Conservation (phyloP, 2,888 invertebrate species). For the Harpalus rufipes region DNA sequence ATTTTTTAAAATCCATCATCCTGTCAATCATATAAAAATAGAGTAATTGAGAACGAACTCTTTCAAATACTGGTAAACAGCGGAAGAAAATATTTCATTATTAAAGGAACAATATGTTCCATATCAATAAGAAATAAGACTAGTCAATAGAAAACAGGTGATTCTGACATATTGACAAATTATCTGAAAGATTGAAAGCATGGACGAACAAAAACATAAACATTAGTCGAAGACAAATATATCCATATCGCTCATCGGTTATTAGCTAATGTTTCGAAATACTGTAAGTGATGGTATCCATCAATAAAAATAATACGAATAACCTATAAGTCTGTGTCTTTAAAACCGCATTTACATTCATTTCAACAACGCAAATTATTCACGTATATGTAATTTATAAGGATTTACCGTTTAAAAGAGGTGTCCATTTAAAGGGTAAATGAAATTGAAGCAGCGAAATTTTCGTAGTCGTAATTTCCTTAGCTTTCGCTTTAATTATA, state of each 20-base stretch:
- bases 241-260: conserved; percentile 56
- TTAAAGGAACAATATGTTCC: background rate
- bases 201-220: conserved; percentile 31
- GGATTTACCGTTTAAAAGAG: too few species aligned
- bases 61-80: background rate
- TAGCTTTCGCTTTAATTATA: too few species aligned
- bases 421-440: too few species aligned
- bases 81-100: conserved; percentile 4
- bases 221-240: conserved; percentile 57
- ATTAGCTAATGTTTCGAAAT: conserved; percentile 58
- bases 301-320: conserved; percentile 8
- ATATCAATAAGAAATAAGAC: conserved; percentile 20
- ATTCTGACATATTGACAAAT: conserved; percentile 59
- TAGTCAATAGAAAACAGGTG: conserved; percentile 54
- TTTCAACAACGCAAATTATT: background rate
- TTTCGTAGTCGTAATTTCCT: too few species aligned
- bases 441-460: too few species aligned
- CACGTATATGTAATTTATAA: too few species aligned
- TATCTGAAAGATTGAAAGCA: conserved; percentile 53
- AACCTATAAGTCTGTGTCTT: background rate
- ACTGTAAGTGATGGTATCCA: conserved; percentile 27
- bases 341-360: background rate
- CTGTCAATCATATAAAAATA: conserved; percentile 32
- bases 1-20: background rate
- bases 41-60: background rate